Evolutionary conservation across 1,140 invertebrate species (phyloP).

Genomic region (Drosophila sp.): DNA sequence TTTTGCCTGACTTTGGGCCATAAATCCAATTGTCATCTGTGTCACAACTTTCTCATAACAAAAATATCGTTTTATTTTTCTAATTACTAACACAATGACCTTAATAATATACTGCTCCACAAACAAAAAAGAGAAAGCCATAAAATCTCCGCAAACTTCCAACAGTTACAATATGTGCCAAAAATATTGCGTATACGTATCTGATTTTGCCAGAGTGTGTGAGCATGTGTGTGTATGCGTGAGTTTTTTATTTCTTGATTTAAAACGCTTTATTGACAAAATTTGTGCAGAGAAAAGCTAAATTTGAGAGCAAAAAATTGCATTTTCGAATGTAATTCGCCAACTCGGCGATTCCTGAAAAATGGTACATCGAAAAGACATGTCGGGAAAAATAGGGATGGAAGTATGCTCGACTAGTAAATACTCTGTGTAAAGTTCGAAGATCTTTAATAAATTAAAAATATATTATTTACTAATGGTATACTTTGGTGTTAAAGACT

Average conservation of each 20-base stretch:
- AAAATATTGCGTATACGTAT: slow-evolving; percentile 19
- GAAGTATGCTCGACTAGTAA: background rate
- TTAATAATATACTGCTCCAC: slow-evolving; percentile 57
- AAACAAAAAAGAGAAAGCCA: slow-evolving; percentile 35
- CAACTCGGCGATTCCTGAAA: slow-evolving; percentile 41
- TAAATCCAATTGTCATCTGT: slow-evolving; percentile 53
- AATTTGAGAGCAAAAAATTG: slow-evolving; percentile 22
- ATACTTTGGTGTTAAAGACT: too few relatives aligned
- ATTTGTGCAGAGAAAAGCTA: slow-evolving; percentile 11
- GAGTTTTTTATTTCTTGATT: slow-evolving; percentile 38
- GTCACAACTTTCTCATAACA: slow-evolving; percentile 36
- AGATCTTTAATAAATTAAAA: too few relatives aligned
- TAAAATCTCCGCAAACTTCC: slow-evolving; percentile 15
- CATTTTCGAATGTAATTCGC: slow-evolving; percentile 53
- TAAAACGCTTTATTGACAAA: slow-evolving; percentile 58
- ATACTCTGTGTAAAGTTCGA: background rate
- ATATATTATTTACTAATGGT: too few relatives aligned
- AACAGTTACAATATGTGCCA: slow-evolving; percentile 38
- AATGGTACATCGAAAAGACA: slow-evolving; percentile 3
- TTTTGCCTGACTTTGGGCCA: slow-evolving; percentile 35
- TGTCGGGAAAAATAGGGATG: background rate
- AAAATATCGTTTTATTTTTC: slow-evolving; percentile 57
- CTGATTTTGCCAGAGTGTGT: too few relatives aligned
- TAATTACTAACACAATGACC: slow-evolving; percentile 45
- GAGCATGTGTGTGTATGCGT: slow-evolving; percentile 35